Base-by-base conservation (phyloP, 2,888 invertebrate genomes). In the Caenorhabditis macrosperma region DNA sequence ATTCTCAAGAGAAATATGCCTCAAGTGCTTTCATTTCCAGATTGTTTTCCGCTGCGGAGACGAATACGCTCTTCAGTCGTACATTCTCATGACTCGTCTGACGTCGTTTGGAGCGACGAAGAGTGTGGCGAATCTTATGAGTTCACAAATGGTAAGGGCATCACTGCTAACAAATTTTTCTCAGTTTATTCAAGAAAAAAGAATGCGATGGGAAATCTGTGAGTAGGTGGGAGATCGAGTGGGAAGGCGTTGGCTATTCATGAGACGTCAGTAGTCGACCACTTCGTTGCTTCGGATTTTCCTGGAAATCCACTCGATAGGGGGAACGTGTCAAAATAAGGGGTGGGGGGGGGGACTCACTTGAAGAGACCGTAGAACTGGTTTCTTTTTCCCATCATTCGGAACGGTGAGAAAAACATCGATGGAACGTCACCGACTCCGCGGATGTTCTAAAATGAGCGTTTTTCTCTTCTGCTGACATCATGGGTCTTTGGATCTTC, bases 91-190 rank as follows among this genome's bases (percentile, higher is more conserved):
- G 55, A 76, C 68, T 22, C 68, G 84, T 26, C 33, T 82, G 50
- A 80, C 83, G 10, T 52, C 80, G 12, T 63, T 74, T 59, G 68
- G 78, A 12, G 82, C 84, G 22, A 78, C 85, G 4, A 30, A 64
- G 1, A 79, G 84, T 20, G 74, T 88, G n/a, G 83, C 86, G 4
- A 79, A 78, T 17, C 15, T 88, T 24, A 87, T 88, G 88, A 72
- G 46, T 28, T 35, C 71, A 1, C 86, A 88, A 76, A 76, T 88
- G 88, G 87, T 87, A 28, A 69, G 78, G 44, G 46, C 10, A n/a
- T n/a, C n/a, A n/a, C n/a, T 20, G 44, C 15, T 33, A 63, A 72
- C 46, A 72, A 24, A 35, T 4, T 46, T 41, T 67, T 55, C 52
- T 24, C 38, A 26, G 33, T 44, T 48, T 48, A 28, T 54, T 54